Evolutionary conservation across 2,888 invertebrate genomes (phyloP), one percentile per base, ranked within the genome.

Genomic region (Ennomos quercinarius): DNA sequence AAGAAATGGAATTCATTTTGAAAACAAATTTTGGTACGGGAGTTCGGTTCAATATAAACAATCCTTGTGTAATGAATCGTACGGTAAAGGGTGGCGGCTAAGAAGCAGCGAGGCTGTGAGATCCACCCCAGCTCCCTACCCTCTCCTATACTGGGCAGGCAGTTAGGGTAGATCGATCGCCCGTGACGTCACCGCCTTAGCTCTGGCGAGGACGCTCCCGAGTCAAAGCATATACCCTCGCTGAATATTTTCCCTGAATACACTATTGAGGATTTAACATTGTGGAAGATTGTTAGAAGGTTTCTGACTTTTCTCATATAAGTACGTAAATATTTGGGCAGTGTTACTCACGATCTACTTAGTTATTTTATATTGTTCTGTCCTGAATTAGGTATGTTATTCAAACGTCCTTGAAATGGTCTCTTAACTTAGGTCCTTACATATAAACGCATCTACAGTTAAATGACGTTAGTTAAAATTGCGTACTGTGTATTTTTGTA

Each of bases 121-220:
- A 34, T 45, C 70, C 67, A 63, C 49, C 52, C 63, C 27, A 27
- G 27, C 27, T 66, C 64, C 71, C 57, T 51, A 27, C 41, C 56
- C 60, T 63, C 66, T 63, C 64, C 62, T 61, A 63, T 64, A 58
- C 66, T 13, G 10, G 34, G 12, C 63, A 45, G 65, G 66, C 62
- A 62, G 52, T 58, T 49, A 56, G 63, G 68, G 71, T 67, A 71
- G 70, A 87, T 88, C 87, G 90, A 90, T 90, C 82, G 78, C 67
- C 84, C 68, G 84, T 90, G 90, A 91, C 90, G 90, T 91, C 91
- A 89, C 82, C 79, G 74, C 81, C 86, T 87, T 82, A 83, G 84
- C 84, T 43, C 56, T 12, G 38, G 34, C 55, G 51, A 51, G 46
- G 42, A 60, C 55, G 60, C 39, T 54, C 51, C 64, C 63, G 62